Evolutionary conservation across 2,113 vertebrate genomes (phyloP), one percentile per base, ranked within the genome.

Genomic region (Narcine bancroftii): DNA sequence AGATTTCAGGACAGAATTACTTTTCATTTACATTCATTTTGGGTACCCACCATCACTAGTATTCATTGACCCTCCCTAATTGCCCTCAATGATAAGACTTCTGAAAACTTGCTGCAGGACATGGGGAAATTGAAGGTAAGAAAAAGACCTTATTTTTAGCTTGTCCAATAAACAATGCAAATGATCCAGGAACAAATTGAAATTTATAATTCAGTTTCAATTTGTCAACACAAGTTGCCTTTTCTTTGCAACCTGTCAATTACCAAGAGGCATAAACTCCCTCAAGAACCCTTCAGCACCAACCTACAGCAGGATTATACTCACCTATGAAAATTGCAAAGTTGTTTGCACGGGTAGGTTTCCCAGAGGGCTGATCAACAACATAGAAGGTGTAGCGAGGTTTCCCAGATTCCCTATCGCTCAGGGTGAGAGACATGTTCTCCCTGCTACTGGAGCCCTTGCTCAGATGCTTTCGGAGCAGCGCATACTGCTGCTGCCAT

Each of bases 301-400:
- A 10, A 6, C 33, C 66, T 9, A 69, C 72, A 36, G 42, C 81
- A 85, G 50, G 50, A 85, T 60, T 79, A 6, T 79, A 94, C 97
- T 98, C 95, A 99, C 99, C 97, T 94, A 99, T 99, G 94, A 99
- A 99, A 93, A 99, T 97, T 92, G 98, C 98, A 72, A 99, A 99
- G 92, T 96, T 96, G 95, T 96, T 98, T 93, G 96, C 93, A 93
- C 95, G 95, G 76, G 97, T 96, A 91, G 96, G 94, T 93, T 97
- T 98, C 95, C 96, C 94, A 0, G 92, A 92, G n/a, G 97, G 95
- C 93, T 94, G 96, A 93, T 99, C 98, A 1, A 99, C 96, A 60
- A 99, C 96, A 0, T 97, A 97, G 63, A 99, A 96, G 0, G 97
- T 98, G 94, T 98, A 99, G 93, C 98, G 97, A 92, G 97, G 96